Percentiles rank a stretch among this genome's conserved stretches.
phyloP scores from a whole-genome alignment of 2,797 vertebrate species.

The Amniataba percoides region DNA sequence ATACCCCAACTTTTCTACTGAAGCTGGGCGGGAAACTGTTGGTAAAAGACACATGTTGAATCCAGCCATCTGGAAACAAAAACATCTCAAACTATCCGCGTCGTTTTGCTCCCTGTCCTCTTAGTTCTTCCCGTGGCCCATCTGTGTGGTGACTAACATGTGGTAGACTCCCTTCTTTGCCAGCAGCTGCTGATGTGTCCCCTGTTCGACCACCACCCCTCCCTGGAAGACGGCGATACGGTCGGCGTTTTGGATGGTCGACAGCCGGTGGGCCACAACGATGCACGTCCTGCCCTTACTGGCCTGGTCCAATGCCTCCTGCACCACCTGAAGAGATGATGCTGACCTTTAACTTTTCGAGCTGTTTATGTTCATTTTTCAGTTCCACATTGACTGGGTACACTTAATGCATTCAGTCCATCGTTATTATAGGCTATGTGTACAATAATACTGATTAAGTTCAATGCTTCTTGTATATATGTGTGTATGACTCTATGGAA shows the following conservation, averaged over 20 bases:
- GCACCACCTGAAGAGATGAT: conserved; percentile 87
- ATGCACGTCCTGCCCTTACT: conserved; percentile 94
- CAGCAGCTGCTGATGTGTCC: conserved; percentile 94
- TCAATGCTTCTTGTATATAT: background rate
- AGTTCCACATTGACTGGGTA: background rate
- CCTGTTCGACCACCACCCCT: conserved; percentile 88
- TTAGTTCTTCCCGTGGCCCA: conserved; percentile 61
- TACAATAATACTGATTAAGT: background rate
- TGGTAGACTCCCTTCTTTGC: conserved; percentile 90
- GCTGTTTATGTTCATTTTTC: background rate
- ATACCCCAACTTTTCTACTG: background rate
- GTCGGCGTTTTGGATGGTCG: conserved; percentile 94
- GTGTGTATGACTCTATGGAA: too few species aligned
- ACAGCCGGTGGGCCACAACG: conserved; percentile 93
- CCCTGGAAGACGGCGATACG: conserved; percentile 90
- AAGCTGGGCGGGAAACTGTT: background rate
- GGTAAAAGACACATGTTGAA: conserved; percentile 9
- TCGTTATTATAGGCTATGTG: background rate
- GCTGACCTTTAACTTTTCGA: background rate
- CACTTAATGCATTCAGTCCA: background rate
- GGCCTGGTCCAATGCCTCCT: conserved; percentile 94
- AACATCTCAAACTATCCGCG: background rate
- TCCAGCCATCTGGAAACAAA: conserved; percentile 1
- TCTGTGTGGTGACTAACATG: conserved; percentile 90
- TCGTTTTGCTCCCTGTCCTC: background rate